phyloP scores from a whole-genome alignment of 2,888 invertebrate genomes.

The Pinctada fucata region DNA sequence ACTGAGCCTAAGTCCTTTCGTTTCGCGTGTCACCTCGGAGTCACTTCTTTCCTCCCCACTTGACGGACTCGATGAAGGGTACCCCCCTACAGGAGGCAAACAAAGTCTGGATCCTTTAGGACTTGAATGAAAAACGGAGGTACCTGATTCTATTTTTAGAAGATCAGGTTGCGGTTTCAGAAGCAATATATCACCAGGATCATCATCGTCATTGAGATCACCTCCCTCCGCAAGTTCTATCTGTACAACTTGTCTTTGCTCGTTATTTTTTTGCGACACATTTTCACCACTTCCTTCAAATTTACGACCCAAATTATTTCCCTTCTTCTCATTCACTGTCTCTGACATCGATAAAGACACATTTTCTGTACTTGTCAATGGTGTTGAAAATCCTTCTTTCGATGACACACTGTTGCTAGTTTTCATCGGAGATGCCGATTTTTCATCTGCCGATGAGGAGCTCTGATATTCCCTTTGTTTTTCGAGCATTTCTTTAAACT shows the following conservation, averaged over 20 bases:
- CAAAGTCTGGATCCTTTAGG: not conserved
- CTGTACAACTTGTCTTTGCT: not conserved
- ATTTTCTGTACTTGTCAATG: slow-evolving; percentile 21
- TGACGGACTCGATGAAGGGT: slow-evolving; percentile 46
- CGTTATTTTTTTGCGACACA: slow-evolving; percentile 26
- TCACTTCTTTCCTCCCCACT: slow-evolving; percentile 46
- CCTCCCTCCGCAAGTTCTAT: not conserved
- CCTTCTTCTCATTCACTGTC: slow-evolving; percentile 50
- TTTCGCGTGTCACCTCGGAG: slow-evolving; percentile 17
- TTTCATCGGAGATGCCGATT: slow-evolving; percentile 11
- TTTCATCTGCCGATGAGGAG: slow-evolving; percentile 20
- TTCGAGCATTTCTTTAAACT: slow-evolving; percentile 46
- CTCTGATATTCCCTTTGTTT: slow-evolving; percentile 43
- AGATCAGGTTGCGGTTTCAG: not conserved
- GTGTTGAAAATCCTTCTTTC: slow-evolving; percentile 14
- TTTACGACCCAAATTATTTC: slow-evolving; percentile 16
- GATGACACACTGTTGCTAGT: not conserved
- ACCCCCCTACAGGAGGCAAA: not conserved
- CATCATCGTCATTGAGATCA: not conserved
- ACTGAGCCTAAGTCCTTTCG: slow-evolving; percentile 21
- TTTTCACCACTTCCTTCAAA: slow-evolving; percentile 24
- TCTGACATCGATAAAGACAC: slow-evolving; percentile 41
- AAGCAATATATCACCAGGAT: not conserved
- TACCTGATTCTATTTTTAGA: too few species aligned
- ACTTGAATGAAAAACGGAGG: not conserved